Evolutionary conservation across 2,888 invertebrate genomes (phyloP).

Genomic region (Platycheirus rosarum): DNA sequence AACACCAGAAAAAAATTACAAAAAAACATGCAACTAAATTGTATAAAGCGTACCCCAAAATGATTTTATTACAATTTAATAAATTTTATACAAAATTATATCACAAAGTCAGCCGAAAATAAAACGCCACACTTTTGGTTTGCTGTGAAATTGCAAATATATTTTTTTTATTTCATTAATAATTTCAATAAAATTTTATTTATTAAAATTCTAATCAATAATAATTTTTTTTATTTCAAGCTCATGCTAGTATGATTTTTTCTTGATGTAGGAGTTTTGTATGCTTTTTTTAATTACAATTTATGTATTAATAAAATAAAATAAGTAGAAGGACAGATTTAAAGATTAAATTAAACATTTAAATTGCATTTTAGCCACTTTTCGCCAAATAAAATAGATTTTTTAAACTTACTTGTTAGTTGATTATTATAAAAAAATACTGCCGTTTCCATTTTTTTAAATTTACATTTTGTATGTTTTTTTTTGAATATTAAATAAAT

Average conservation of each 20-base stretch:
- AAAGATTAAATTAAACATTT: background rate
- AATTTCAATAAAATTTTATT: slow-evolving; percentile 8
- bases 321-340: background rate
- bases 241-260: slow-evolving; percentile 51
- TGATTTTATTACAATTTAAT: background rate
- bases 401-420: slow-evolving; percentile 4
- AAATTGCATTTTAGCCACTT: slow-evolving; percentile 23
- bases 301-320: slow-evolving; percentile 22
- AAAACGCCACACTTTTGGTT: slow-evolving; percentile 63
- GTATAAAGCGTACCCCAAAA: slow-evolving; percentile 5
- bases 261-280: background rate
- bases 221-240: slow-evolving; percentile 20
- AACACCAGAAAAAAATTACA: background rate
- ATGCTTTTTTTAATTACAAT: slow-evolving; percentile 27
- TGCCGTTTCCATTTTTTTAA: background rate
- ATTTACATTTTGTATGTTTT: background rate
- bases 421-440: slow-evolving; percentile 11
- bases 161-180: slow-evolving; percentile 34
- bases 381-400: slow-evolving; percentile 9
- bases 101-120: slow-evolving; percentile 34
- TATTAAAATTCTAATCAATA: slow-evolving; percentile 29
- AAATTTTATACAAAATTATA: slow-evolving; percentile 4
- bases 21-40: slow-evolving; percentile 12
- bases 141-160: slow-evolving; percentile 64
- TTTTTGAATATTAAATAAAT: slow-evolving; percentile 7